Conservation (phyloP, 2,113 vertebrate genomes). For the Probosciger aterrimus region DNA sequence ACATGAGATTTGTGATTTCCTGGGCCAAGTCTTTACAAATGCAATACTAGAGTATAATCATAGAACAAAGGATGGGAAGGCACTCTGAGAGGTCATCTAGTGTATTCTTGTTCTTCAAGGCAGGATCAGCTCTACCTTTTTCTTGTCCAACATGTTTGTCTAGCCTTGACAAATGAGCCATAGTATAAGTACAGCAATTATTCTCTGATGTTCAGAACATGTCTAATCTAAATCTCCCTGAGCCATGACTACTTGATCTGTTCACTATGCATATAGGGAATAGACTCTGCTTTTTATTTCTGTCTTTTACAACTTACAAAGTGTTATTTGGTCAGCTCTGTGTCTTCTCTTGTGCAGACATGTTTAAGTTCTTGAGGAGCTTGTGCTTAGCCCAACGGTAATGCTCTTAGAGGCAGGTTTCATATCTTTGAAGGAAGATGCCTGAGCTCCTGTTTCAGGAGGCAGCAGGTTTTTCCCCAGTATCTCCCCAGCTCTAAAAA, state of each 20-base stretch:
- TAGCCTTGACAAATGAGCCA: background rate
- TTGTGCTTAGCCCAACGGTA: background rate
- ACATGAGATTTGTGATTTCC: background rate
- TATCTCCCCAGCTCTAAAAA: background rate
- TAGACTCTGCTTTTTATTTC: background rate
- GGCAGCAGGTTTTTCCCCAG: background rate
- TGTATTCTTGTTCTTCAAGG: background rate
- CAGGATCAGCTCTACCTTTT: background rate
- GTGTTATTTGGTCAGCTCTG: background rate
- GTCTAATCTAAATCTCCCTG: background rate
- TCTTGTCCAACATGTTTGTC: background rate
- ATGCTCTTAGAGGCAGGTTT: background rate
- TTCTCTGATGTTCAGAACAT: background rate
- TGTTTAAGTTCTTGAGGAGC: background rate
- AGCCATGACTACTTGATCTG: background rate
- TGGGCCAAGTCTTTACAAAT: background rate
- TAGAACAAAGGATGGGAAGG: background rate
- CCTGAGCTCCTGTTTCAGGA: background rate
- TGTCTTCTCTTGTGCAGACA: background rate
- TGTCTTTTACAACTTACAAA: background rate
- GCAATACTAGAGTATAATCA: background rate
- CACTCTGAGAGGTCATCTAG: background rate
- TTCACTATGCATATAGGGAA: background rate
- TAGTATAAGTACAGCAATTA: background rate
- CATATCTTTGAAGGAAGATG: background rate